Evolutionary conservation across 2,113 vertebrate species (phyloP), one percentile per base, ranked within the genome.

Genomic region (Melierax canorus): DNA sequence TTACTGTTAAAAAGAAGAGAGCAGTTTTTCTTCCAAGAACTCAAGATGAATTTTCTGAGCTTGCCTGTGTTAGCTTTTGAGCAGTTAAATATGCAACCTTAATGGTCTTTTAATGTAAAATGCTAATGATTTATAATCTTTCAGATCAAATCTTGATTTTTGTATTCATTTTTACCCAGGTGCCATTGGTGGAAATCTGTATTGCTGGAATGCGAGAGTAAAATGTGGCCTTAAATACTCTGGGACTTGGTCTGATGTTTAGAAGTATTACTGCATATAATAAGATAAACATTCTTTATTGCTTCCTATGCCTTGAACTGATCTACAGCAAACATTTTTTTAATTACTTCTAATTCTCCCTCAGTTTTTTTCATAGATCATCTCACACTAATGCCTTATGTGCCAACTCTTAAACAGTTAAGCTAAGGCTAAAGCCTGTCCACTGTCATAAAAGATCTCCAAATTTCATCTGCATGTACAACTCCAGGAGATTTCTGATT

Each of bases 401-500:
- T 88, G 36, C 45, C 58, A 72, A 58, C 12, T 23, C 39, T 74
- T 87, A 45, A 72, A 75, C 36, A 95, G 30, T 64, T 64, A 78
- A 87, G 22, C 32, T 48, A 38, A 62, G 75, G 58, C 58, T 58
- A 67, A 78, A 34, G 18, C 74, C 46, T 68, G 79, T 73, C n/a
- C 76, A 41, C 39, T 48, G 63, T 63, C 36, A 66, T 45, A 24
- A 41, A 93, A 78, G 38, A 48, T 84, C 50, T 62, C 77, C 69
- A 84, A 16, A 80, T 89, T 88, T 88, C 41, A 83, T 63, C 59
- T 84, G 74, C 79, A 36, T 84, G 41, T 86, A 74, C 50, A 74
- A 36, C 60, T 96, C 62, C 55, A 75, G 81, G 68, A 94, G 53
- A 95, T 68, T 92, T 97, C 92, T 97, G 91, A 97, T 96, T 91